phyloP scores from a whole-genome alignment of 2,888 invertebrate genomes.

The Hyposoter didymator region DNA sequence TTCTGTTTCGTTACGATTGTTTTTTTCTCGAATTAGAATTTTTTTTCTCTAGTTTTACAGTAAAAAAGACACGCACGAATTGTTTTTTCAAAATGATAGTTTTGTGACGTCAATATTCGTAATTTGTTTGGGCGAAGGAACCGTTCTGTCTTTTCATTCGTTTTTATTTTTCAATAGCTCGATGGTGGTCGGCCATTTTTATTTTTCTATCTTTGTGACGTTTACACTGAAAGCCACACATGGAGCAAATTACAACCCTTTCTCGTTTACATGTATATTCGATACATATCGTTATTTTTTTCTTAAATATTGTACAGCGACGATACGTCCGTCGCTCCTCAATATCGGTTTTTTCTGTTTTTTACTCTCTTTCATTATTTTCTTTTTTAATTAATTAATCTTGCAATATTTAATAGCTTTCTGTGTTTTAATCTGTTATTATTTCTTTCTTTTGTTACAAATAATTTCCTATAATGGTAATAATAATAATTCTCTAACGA shows the following conservation, averaged over 20 bases:
- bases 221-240: slow-evolving; percentile 70
- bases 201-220: slow-evolving; percentile 65
- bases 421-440: slow-evolving; percentile 47
- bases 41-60: slow-evolving; percentile 14
- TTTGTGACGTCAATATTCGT: slow-evolving; percentile 47
- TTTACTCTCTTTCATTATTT: slow-evolving; percentile 29
- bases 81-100: slow-evolving; percentile 40
- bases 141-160: slow-evolving; percentile 33
- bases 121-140: slow-evolving; percentile 47
- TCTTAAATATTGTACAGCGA: slow-evolving; percentile 56
- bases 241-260: slow-evolving; percentile 62
- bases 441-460: slow-evolving; percentile 60
- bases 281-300: slow-evolving; percentile 61
- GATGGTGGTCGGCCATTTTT: slow-evolving; percentile 58
- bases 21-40: not conserved
- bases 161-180: slow-evolving; percentile 40
- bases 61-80: slow-evolving; percentile 59
- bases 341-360: slow-evolving; percentile 33
- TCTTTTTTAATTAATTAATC: slow-evolving; percentile 47
- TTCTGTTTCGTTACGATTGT: slow-evolving; percentile 21
- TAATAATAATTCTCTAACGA: slow-evolving; percentile 66
- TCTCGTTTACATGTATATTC: slow-evolving; percentile 68
- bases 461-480: slow-evolving; percentile 66
- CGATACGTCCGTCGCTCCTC: slow-evolving; percentile 55
- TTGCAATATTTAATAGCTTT: slow-evolving; percentile 60